These are phyloP conservation scores for Pyrgilauda ruficollis DNA, from an alignment of 2,113 vertebrate species.

Conservation along the genomic window DNA sequence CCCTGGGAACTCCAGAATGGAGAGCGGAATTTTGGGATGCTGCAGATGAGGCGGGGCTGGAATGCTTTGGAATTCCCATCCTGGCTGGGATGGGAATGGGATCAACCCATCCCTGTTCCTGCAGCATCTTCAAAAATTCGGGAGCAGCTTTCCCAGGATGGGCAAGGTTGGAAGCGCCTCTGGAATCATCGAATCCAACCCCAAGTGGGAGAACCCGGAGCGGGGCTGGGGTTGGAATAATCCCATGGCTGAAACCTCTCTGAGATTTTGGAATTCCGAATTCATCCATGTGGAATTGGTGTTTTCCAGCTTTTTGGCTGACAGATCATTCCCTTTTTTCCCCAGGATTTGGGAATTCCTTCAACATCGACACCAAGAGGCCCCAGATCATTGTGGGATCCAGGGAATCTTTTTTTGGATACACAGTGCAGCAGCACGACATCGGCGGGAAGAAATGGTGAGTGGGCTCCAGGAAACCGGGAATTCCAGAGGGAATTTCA, in stretches of 20 bases:
- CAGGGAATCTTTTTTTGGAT: constrained; percentile 89
- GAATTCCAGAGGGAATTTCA: accelerated
- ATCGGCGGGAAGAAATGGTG: constrained; percentile 91
- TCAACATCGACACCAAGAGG: constrained; percentile 89
- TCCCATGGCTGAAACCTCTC: accelerated
- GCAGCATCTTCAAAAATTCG: accelerated
- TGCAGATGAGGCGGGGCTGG: not conserved
- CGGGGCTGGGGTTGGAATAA: not conserved
- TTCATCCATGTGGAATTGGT: accelerated
- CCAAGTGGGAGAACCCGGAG: not conserved
- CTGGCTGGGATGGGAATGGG: not conserved
- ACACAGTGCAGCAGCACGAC: constrained; percentile 94
- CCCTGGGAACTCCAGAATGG: not conserved
- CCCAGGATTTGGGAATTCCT: constrained; percentile 81
- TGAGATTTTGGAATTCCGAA: accelerated
- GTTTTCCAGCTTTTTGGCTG: not conserved
- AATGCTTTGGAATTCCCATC: not conserved
- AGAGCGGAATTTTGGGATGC: not conserved
- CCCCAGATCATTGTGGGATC: constrained; percentile 87
- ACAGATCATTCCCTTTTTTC: not conserved
- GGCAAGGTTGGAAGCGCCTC: not conserved
- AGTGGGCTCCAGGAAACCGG: not conserved
- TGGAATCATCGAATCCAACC: not conserved
- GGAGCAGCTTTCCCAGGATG: not conserved
- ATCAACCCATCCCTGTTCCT: not conserved